Evolutionary conservation across 2,797 vertebrate species (phyloP), one percentile per base, ranked within the genome.

Genomic region (Ctenopoma kingsleyae): DNA sequence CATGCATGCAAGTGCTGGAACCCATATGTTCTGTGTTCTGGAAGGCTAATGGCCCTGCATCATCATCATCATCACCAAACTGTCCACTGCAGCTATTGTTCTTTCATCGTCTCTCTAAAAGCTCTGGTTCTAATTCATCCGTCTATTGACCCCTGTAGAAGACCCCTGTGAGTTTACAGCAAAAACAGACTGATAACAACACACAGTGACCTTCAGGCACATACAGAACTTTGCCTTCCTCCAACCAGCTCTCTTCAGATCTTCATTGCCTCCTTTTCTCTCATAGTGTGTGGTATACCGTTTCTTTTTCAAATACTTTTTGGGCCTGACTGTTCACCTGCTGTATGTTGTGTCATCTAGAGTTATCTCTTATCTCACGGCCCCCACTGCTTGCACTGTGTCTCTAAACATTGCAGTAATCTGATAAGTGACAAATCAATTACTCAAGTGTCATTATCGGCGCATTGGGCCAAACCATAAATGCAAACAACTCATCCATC

Each of bases 1-100:
- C 65, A 70, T 55, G 58, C 50, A 52, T 50, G 50, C 6, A 46
- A 47, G 65, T 13, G 17, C 41, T 55, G 61, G 80, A 74, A 81
- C 86, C 88, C 89, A 90, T 92, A 87, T 93, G 89, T 76, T 91
- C 38, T 68, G 55, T 83, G 90, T 86, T 84, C 87, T 87, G 78
- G 59, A 86, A 87, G 82, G 84, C 83, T 88, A 89, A 90, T 91
- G 87, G 85, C 48, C 82, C 86, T 76, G 51, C 50, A 68, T 47
- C 43, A 62, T 49, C 38, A 72, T 38, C 35, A 25, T 48, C 1
- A 32, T 9, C 6, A 32, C 32, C 8, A 32, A 32, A 23, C 23
- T 23, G 32, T 35, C 32, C 32, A 3, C 32, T 35, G 32, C 5
- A 35, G 6, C 32, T 35, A 9, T 9, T 35, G 6, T 9, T 6